Evolutionary conservation across 2,797 vertebrate species (phyloP).

Genomic region (Fistularia commersonii): DNA sequence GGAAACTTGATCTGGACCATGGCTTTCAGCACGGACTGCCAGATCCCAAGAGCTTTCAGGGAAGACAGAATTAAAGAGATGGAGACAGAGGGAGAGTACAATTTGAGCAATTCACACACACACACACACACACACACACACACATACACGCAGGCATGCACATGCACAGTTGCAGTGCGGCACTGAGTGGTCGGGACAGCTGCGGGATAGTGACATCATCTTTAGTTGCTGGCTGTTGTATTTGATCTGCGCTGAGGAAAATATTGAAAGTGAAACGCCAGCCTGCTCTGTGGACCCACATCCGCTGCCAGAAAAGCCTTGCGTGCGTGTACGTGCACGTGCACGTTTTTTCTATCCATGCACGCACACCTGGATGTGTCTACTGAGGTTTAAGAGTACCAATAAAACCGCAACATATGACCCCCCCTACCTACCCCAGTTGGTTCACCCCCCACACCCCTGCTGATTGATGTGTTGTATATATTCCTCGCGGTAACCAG

Average conservation of each 20-base stretch:
- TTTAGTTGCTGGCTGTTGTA: conserved; percentile 46
- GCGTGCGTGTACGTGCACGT: neutral
- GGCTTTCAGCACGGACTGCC: conserved; percentile 56
- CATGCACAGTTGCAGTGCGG: conserved; percentile 6
- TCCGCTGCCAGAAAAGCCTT: conserved; percentile 37
- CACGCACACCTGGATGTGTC: conserved; percentile 9
- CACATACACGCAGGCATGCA: conserved; percentile 5
- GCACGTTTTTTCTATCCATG: neutral
- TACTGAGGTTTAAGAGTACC: conserved; percentile 34
- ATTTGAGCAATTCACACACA: conserved; percentile 43
- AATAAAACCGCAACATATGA: conserved; percentile 45
- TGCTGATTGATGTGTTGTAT: conserved; percentile 68
- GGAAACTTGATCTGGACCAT: conserved; percentile 59
- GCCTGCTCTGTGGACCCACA: conserved; percentile 49
- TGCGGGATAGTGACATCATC: conserved; percentile 70
- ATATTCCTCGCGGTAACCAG: conserved; percentile 60
- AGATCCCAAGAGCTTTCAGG: conserved; percentile 54
- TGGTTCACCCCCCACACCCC: conserved; percentile 6
- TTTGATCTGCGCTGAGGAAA: conserved; percentile 58
- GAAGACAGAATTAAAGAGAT: conserved; percentile 48
- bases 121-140: conserved; percentile 10
- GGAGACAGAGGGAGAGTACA: conserved; percentile 35
- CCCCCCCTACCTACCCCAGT: conserved; percentile 14
- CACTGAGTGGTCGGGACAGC: conserved; percentile 62
- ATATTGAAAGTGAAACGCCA: conserved; percentile 64